These are phyloP conservation scores for Brachycybe producta DNA, from an alignment of 2,888 invertebrate species.

Conservation along the genomic window DNA sequence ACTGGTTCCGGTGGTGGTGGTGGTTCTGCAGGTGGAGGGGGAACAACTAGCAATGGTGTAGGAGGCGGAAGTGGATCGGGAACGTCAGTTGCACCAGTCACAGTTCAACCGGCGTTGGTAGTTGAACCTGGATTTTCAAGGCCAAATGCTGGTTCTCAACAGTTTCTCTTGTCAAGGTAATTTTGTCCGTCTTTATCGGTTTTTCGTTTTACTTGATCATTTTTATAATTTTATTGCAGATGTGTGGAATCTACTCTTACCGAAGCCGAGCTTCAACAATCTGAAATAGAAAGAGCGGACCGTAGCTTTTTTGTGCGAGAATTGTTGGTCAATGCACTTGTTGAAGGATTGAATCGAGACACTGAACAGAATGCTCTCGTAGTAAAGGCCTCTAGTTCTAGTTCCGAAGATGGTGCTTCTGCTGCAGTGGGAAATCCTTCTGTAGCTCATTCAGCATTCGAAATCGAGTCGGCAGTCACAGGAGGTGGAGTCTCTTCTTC, in stretches of 20 bases:
- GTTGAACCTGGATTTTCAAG: constrained; percentile 27
- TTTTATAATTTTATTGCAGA: constrained; percentile 29
- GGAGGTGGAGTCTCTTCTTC: not conserved
- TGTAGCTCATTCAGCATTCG: not conserved
- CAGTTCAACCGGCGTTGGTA: constrained; percentile 1
- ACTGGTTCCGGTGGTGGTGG: no score
- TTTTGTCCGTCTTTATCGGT: constrained; percentile 14
- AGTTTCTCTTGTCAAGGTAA: constrained; percentile 39
- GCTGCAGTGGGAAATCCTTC: constrained; percentile 29
- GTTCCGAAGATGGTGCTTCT: constrained; percentile 33
- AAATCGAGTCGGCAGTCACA: not conserved
- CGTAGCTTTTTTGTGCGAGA: constrained; percentile 56
- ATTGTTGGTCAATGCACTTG: constrained; percentile 48
- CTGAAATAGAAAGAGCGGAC: constrained; percentile 47
- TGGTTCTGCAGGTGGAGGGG: constrained; percentile 4
- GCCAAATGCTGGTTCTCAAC: constrained; percentile 32
- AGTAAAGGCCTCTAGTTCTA: constrained; percentile 17
- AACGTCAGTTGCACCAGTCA: constrained; percentile 1
- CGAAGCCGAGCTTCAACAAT: constrained; percentile 41
- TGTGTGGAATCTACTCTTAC: constrained; percentile 45
- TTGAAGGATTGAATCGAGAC: constrained; percentile 29
- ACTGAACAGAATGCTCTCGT: constrained; percentile 15
- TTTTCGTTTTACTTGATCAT: not conserved
- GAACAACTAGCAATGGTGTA: constrained; percentile 3
- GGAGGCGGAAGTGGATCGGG: constrained; percentile 38